Evolutionary conservation across 1,140 invertebrate species (phyloP), one percentile per base, ranked within the genome.

Genomic region (Chionoecetes opilio): DNA sequence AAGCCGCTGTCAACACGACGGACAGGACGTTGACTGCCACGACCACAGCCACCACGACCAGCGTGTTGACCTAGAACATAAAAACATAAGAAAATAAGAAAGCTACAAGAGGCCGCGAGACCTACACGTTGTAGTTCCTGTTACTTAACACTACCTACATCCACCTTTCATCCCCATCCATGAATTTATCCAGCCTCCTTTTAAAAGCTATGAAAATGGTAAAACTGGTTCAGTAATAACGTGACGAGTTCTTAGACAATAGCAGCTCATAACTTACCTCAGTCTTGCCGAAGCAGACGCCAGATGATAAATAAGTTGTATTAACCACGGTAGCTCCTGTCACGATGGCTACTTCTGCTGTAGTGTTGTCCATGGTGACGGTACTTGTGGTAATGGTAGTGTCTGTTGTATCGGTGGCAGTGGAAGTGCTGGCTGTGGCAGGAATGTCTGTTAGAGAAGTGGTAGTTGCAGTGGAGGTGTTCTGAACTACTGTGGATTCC

Each of bases 1-100:
- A 95, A 1, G 92, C 14, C 1, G 90, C 94, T 38, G 94, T 95
- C 84, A 95, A 46, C 82, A 92, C 84, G 32, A 95, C 94, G 11
- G 90, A 32, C 53, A 95, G 32, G 41, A 95, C 89, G 41, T 95
- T 95, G 9, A 92, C 90, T 31, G 41, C 82, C 90, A 92, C 90
- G 9, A 87, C 90, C 26, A 95, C 84, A 21, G 94, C 90, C 32
- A 95, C 84, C 46, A 95, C 84, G 14, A 95, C 29, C 84, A 91
- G 26, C 53, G 90, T 95, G 82, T 92, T 95, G 2, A 92, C 90
- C 94, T 95, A 84, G 46, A 17, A 53, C 11, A 9, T 1, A 17
- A 35, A 84, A 26, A 92, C 29, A 92, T 75, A 82, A 34, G 26
- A 34, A 87, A 32, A 31, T 17, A 87, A 34, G 8, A 35, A 87